Base-by-base conservation (phyloP, 1,140 invertebrate genomes). In the Acyrthosiphon pisum region DNA sequence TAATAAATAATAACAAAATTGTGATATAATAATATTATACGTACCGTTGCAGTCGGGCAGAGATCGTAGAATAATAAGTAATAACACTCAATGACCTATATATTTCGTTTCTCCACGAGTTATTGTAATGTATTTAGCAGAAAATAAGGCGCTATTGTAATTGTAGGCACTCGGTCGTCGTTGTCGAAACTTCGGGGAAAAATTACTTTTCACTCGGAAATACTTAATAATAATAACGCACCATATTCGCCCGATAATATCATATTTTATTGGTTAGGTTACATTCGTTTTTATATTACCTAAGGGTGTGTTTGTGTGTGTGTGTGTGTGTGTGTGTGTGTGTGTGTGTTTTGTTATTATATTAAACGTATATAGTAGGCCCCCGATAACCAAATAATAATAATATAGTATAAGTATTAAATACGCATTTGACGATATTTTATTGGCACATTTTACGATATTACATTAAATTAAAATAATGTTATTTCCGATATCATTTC, bases 371-470 rank as follows among this genome's bases (percentile, higher is more conserved):
- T 37, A 41, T 37, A 30, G 26, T 8, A 18, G 37, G 1, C 44
- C 44, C 1, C 37, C 35, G 48, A 56, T 89, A 56, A 89, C 87
- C n/a, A 9, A 89, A 83, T 83, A 48, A 53, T 76, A 76, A n/a
- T 76, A 76, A 76, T 76, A 76, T 76, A 6, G 11, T 37, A 53
- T 89, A 89, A 89, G n/a, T 91, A 68, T 91, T 91, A 76, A 76
- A 91, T 46, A 44, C 90, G 35, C 60, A 81, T 81, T 48, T 48
- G 37, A 22, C 6, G 60, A 46, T 46, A 91, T 91, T 91, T 91
- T 91, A 91, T 91, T 81, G 90, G 68, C 90, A 48, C 46, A 48
- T 91, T 91, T 76, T 91, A 91, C n/a, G 90, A 91, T 81, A 81
- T 37, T 22, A 23, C 90, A 37, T 76, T 91, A 81, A 44, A 91